Base-by-base conservation (phyloP, 2,888 invertebrate genomes). In the Oscheius myriophilus region DNA sequence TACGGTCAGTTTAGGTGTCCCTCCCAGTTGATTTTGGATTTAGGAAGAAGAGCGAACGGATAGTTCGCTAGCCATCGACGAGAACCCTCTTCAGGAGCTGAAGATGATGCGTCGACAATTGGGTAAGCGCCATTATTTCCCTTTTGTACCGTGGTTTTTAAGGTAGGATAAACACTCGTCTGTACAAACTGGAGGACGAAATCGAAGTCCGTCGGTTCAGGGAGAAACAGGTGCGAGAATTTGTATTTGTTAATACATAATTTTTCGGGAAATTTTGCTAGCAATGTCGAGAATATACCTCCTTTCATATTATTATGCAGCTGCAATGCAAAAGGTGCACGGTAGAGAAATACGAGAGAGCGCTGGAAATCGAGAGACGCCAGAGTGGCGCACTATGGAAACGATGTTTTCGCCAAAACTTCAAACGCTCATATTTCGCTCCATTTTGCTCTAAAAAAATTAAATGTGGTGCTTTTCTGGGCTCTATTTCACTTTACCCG, bases 21-120 rank as follows among this genome's bases (percentile, higher is more conserved):
- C 12, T 18, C 7, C 6, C 25, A 26, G 12, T 46, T 16, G 46
- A 53, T 52, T 49, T 23, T 49, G 23, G 11, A 18, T 72, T 25
- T 23, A 71, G 64, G 73, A 75, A 25, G 71, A 72, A 25, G 59
- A 53, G n/a, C 61, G 62, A 41, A 67, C 66, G 23, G 63, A 66
- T 42, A 70, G 66, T 21, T 79, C 78, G 11, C 70, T 83, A 16
- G 82, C 82, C 11, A 76, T 82, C 54, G 82, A 82, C 39, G 78
- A 78, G 39, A 75, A 82, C 64, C 82, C 82, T 1, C 65, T 82
- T 9, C 80, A 81, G n/a, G 82, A 82, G 57, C 63, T 82, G 51
- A 82, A 82, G 62, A 26, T 67, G 7, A 73, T 81, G 73, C 68
- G 80, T 9, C 64, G 82, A 43, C 78, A 80, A 52, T 62, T 79